Conservation (phyloP, 2,113 vertebrate species). For the Heterotis niloticus region DNA sequence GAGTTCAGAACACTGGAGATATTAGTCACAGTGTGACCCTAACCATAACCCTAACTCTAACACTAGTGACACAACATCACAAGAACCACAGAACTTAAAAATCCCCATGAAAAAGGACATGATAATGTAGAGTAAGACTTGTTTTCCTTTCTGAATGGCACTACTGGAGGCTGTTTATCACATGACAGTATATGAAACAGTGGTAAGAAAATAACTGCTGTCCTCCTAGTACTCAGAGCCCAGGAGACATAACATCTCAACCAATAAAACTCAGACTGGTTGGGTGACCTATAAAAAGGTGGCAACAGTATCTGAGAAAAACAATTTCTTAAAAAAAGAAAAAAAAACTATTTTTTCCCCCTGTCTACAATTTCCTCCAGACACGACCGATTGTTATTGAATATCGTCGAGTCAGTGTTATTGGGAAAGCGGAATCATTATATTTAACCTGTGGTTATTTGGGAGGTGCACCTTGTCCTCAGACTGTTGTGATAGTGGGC, state of each 20-base stretch:
- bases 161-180: background rate
- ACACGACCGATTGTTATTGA: background rate
- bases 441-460: background rate
- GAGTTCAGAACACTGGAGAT: no score
- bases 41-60: no score
- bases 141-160: background rate
- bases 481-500: background rate
- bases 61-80: no score
- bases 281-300: background rate
- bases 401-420: background rate
- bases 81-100: no score
- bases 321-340: background rate
- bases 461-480: background rate
- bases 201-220: background rate
- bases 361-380: background rate
- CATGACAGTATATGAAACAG: background rate
- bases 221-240: background rate
- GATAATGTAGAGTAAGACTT: background rate
- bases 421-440: no score
- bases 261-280: background rate
- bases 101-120: background rate
- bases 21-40: no score
- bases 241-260: background rate
- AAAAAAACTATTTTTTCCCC: background rate
- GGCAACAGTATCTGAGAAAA: background rate